Conservation (phyloP, 2,113 vertebrate species). For the Axis porcinus region DNA sequence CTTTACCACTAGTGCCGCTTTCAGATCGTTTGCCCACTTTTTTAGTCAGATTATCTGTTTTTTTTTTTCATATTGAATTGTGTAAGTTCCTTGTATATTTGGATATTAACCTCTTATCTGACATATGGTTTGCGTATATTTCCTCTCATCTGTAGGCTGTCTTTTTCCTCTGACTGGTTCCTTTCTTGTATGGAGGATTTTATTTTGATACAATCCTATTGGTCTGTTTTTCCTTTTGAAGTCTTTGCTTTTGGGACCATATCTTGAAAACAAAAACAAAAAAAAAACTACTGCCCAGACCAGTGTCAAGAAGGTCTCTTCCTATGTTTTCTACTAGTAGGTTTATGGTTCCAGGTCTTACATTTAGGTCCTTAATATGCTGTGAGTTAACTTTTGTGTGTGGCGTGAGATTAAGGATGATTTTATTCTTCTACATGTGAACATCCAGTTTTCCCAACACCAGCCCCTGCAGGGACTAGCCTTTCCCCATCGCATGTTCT, state of each 20-base stretch:
- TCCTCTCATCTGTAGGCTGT: not conserved
- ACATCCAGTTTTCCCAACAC: not conserved
- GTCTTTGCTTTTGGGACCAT: not conserved
- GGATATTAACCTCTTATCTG: not conserved
- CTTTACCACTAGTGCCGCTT: accelerated
- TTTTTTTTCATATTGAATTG: not conserved
- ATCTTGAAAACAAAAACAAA: not conserved
- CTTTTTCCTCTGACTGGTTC: not conserved
- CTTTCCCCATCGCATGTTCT: not conserved
- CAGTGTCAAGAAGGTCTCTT: not conserved
- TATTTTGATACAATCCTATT: not conserved
- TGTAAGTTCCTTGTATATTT: not conserved
- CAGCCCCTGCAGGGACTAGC: not conserved
- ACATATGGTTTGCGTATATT: not conserved
- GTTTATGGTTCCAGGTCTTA: not conserved
- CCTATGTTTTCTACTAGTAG: not conserved
- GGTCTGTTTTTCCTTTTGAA: not conserved
- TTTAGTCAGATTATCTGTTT: not conserved
- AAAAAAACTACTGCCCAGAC: not conserved
- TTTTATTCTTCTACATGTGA: not conserved
- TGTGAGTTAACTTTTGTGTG: not conserved
- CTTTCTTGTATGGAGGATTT: not conserved
- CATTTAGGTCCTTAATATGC: not conserved
- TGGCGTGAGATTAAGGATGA: not conserved
- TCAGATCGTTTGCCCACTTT: not conserved